These are phyloP conservation scores for Cygnus olor DNA, from an alignment of 2,797 vertebrate species.

Conservation along the genomic window DNA sequence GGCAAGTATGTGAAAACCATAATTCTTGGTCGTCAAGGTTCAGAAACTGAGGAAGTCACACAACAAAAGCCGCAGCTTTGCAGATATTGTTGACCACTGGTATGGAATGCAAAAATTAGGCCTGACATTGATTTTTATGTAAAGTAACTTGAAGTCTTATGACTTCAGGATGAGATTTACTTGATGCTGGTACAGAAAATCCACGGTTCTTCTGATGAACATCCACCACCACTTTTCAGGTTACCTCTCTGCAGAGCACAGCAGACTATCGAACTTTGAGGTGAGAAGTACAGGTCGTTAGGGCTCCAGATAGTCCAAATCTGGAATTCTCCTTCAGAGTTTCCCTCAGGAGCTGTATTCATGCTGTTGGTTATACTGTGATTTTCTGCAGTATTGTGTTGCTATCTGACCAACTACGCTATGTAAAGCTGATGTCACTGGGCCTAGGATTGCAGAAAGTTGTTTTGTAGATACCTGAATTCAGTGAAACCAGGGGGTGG, in stretches of 20 bases:
- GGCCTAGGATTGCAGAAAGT: background rate
- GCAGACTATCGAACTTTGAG: background rate
- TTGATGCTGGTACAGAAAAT: background rate
- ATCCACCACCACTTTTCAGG: background rate
- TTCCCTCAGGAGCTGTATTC: background rate
- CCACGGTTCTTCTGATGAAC: background rate
- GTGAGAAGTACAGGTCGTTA: background rate
- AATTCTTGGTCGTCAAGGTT: background rate
- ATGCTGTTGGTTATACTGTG: background rate
- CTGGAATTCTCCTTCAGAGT: background rate
- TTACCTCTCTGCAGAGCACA: background rate
- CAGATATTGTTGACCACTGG: background rate
- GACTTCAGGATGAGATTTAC: background rate
- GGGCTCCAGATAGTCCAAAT: background rate
- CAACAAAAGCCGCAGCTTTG: background rate
- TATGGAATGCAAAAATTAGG: background rate
- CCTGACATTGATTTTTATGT: too few species aligned
- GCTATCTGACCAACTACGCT: background rate
- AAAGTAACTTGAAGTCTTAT: background rate
- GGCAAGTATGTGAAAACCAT: background rate
- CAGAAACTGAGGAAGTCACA: background rate
- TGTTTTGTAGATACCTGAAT: background rate
- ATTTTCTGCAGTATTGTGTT: background rate
- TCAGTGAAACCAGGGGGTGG: background rate
- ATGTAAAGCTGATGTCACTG: background rate